Base-by-base conservation (phyloP, 2,888 invertebrate species). In the Lissocephala sabroskyi region DNA sequence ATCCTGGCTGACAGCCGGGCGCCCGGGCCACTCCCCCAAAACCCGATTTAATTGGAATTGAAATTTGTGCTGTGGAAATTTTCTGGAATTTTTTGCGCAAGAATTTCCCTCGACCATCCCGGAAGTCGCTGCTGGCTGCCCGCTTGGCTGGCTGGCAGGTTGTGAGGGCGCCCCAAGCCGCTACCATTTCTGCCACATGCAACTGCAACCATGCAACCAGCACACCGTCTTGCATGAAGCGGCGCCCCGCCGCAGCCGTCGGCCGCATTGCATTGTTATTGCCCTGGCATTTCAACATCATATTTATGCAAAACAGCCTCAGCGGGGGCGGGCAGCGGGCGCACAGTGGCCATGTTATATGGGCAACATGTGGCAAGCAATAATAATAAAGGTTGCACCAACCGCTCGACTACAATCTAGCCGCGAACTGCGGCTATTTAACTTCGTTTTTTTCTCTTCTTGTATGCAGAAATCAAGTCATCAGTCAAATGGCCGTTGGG, bases 271-370 rank as follows among this genome's bases (percentile, higher is more conserved):
- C 35, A 35, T 35, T 35, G 35, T 35, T 35, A 51, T 18, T 37
- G 17, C 19, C n/a, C 37, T 16, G 23, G 2, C 37, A 54, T 67
- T 63, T 49, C 64, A 46, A 65, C 73, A 67, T 50, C 49, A 44
- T 76, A 67, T 60, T 70, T 70, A 70, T 70, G 68, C 68, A 70
- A 70, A 76, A 39, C 2, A 19, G n/a, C 45, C 44, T 44, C 32
- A 51, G 47, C 50, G 50, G n/a, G n/a, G n/a, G n/a, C n/a, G n/a
- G n/a, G n/a, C n/a, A n/a, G n/a, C n/a, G n/a, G n/a, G n/a, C n/a
- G n/a, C n/a, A n/a, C n/a, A n/a, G 63, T 46, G 45, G 45, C 64
- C 58, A 33, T 54, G 43, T 55, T 45, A 53, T 37, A 37, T 19
- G 37, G 37, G 18, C 37, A 37, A 37, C 57, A 59, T 76, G 68